Base-by-base conservation (phyloP, 2,888 invertebrate genomes). In the Zootermopsis nevadensis region DNA sequence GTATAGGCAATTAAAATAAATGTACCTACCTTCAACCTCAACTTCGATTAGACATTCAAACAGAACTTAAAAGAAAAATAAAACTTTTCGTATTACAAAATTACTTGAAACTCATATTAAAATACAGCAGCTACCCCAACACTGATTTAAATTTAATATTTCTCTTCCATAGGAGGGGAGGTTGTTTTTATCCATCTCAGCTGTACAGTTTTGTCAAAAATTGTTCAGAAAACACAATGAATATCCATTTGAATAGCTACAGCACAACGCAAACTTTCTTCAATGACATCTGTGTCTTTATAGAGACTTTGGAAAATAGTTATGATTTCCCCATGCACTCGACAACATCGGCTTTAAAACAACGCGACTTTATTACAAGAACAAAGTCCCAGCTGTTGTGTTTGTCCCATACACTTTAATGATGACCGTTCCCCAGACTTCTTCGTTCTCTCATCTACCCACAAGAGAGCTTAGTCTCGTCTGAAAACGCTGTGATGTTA, bases 391-490 rank as follows among this genome's bases (percentile, higher is more conserved):
- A 69, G 69, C 27, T 69, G 69, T 31, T 69, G 69, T 15, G 31
- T 33, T 6, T 31, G 31, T 19, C 69, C 33, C 69, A 69, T 69
- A 69, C 33, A 69, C 69, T 69, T 69, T 69, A 69, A 69, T 69
- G 69, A 69, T 69, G 69, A 69, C 69, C 69, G 22, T 33, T 31
- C 69, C 69, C 33, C 67, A 30, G 30, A 27, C 6, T 60, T 60
- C 60, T n/a, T n/a, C 19, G n/a, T 6, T n/a, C 60, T 27, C 67
- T 31, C 27, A 69, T 31, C 69, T 69, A 33, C 69, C 31, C 31
- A 69, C 31, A 27, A 15, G 15, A 60, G 60, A n/a, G 4, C 7
- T 12, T 38, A 38, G 4, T 38, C 53, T 55, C 53, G 24, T 55
- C 53, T 55, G 53, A 10, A 38, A 7, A 38, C 38, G 42, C 1